Conservation (phyloP, 2,888 invertebrate species). For the Cinara cedri region DNA sequence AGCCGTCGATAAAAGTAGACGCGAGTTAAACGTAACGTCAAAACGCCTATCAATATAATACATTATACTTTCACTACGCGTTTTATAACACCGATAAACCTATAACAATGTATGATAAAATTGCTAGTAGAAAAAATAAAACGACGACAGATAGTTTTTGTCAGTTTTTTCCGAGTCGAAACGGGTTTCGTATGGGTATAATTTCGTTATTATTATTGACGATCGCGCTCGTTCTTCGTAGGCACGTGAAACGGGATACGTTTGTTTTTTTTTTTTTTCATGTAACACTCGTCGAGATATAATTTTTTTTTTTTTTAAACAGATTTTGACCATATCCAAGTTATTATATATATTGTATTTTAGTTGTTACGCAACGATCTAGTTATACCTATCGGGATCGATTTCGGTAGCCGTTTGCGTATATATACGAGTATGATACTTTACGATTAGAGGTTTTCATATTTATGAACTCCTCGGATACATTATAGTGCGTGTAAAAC, state of each 20-base stretch:
- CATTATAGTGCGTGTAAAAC: no score
- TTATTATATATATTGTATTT: no score
- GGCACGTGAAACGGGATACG: conserved; percentile 20
- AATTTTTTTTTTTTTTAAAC: no score
- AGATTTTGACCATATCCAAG: no score
- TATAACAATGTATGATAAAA: no score
- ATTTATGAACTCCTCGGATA: no score
- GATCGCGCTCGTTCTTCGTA: neutral
- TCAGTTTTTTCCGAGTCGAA: neutral
- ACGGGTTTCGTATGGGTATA: conserved; percentile 19
- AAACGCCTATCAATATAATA: no score
- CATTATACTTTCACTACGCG: no score
- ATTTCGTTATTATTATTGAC: neutral
- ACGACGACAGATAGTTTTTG: neutral
- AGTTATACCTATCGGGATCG: neutral
- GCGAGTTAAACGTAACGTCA: no score
- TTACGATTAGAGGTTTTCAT: no score
- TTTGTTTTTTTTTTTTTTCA: neutral
- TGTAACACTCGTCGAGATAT: neutral
- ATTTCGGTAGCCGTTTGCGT: conserved; percentile 24
- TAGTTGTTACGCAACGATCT: conserved; percentile 31
- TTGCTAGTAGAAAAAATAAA: conserved; percentile 1
- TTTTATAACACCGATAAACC: no score
- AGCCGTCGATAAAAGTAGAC: no score
- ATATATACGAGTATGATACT: neutral